Base-by-base conservation (phyloP, 2,888 invertebrate genomes). In the Synergus itoensis region DNA sequence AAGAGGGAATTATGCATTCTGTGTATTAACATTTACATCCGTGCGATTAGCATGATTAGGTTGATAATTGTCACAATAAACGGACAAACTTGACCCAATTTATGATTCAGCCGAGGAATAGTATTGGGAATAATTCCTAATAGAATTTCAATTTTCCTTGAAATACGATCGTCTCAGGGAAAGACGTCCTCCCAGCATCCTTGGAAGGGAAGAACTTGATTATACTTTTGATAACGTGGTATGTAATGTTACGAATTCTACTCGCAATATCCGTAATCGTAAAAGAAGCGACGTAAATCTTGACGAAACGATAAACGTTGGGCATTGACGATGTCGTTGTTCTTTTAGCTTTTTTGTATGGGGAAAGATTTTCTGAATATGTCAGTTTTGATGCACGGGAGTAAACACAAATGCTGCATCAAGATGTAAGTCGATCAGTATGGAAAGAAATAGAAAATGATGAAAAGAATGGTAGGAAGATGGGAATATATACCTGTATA, bases 1-100 rank as follows among this genome's bases (percentile, higher is more conserved):
- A 73, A 73, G 53, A 73, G n/a, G 48, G 16, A 81, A 86, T 90
- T 87, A 88, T 84, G 85, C 80, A 87, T 87, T 86, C 84, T 83
- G 82, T 80, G 85, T 88, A 88, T 90, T 90, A 88, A 90, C 88
- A 89, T 89, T 90, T 89, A 90, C 88, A 89, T 89, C 87, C 88
- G 86, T 85, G 83, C 84, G 85, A 89, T 90, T 89, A 89, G 88
- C 86, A 87, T 89, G 86, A 86, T 85, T 79, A 82, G 81, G 83
- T 85, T 75, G 76, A 80, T 86, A 89, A 89, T 88, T 88, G 89
- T 84, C 82, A 83, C 83, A 84, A 82, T 77, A 79, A 77, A 76
- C 80, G 3, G 21, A 14, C 4, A 43, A 67, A 45, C 14, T 28
- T 21, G 14, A 69, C 12, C 69, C 43, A 69, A 45, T 69, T 14